Conservation (phyloP, 2,888 invertebrate genomes). For the Netelia virgata region DNA sequence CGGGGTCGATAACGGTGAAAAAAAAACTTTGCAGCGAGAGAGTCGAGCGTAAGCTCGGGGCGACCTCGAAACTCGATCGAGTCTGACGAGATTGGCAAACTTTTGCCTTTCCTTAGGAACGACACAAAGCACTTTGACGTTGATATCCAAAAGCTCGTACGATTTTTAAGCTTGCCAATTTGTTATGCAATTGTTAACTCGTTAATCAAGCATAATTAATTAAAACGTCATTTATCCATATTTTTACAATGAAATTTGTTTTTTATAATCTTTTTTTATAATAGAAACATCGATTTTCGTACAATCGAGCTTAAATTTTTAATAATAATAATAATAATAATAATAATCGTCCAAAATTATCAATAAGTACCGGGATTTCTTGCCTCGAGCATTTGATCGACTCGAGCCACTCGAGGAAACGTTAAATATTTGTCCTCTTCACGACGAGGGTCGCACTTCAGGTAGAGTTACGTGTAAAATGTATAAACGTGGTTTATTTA, state of each 20-base stretch:
- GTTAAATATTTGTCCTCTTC: slow-evolving; percentile 80
- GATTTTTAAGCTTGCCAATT: background rate
- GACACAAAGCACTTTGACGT: slow-evolving; percentile 17
- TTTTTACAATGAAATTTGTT: background rate
- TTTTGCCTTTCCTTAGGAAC: slow-evolving; percentile 27
- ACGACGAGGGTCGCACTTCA: slow-evolving; percentile 37
- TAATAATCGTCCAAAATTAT: slow-evolving; percentile 36
- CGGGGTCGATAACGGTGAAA: slow-evolving; percentile 13
- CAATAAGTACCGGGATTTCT: slow-evolving; percentile 47
- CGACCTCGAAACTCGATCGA: slow-evolving; percentile 61
- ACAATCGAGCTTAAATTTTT: background rate
- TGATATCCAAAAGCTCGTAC: slow-evolving; percentile 9
- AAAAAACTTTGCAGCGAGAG: slow-evolving; percentile 59
- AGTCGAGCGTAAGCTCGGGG: slow-evolving; percentile 47
- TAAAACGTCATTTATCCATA: background rate
- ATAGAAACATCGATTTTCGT: background rate
- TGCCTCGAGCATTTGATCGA: slow-evolving; percentile 34
- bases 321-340: slow-evolving; percentile 33
- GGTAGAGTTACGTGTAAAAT: slow-evolving; percentile 68
- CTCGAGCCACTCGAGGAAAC: slow-evolving; percentile 72
- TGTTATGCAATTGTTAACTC: background rate
- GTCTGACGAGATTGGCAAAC: slow-evolving; percentile 45
- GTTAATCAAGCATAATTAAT: slow-evolving; percentile 4
- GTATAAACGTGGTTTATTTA: slow-evolving; percentile 70
- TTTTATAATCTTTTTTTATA: background rate